Conservation (phyloP, 2,797 vertebrate genomes). For the Alectoris magna region DNA sequence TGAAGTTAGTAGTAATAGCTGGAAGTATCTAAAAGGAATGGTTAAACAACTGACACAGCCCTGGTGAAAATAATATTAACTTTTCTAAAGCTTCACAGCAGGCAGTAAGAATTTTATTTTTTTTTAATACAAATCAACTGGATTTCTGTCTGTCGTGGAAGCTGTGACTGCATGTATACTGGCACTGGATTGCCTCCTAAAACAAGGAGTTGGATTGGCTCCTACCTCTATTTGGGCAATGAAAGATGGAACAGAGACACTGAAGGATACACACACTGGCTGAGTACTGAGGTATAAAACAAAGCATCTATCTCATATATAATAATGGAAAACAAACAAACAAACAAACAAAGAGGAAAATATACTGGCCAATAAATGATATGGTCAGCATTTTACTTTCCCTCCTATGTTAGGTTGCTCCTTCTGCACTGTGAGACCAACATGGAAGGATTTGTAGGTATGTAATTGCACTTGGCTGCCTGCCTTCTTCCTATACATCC, state of each 20-base stretch:
- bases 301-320: not conserved
- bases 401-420: not conserved
- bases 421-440: not conserved
- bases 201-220: not conserved
- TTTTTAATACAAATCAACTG: not conserved
- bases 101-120: not conserved
- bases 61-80: not conserved
- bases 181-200: not conserved
- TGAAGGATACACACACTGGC: not conserved
- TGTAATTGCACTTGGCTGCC: not conserved
- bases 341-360: not conserved
- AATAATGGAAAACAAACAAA: not conserved
- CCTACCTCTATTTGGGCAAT: not conserved
- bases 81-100: not conserved
- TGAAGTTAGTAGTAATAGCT: not conserved
- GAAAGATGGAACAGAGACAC: not conserved
- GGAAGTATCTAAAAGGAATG: not conserved
- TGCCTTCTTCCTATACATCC: not conserved
- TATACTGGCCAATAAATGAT: not conserved
- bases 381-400: not conserved
- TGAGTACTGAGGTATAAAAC: not conserved
- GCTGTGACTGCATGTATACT: not conserved
- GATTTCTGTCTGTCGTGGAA: constrained; percentile 23
- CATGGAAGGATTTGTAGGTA: fast-evolving
- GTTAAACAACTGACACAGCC: not conserved